Evolutionary conservation across 2,888 invertebrate genomes (phyloP), one percentile per base, ranked within the genome.

Genomic region (Fissipunctia ypsillon): DNA sequence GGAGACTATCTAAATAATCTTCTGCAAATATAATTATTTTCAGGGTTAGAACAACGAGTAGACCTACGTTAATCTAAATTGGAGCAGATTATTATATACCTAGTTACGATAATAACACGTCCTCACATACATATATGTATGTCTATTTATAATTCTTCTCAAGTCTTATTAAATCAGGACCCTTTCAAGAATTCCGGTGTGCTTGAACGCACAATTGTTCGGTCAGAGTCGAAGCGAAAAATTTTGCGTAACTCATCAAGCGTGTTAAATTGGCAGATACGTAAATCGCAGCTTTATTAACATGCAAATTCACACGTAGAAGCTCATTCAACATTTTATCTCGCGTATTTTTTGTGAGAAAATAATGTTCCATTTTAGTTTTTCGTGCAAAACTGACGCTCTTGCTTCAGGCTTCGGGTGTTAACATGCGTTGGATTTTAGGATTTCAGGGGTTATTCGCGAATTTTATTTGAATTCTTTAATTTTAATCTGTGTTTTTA

Each of bases 211-310:
- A 75, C 75, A 72, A 75, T 75, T 70, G 69, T 59, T 69, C 76
- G 63, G 75, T 71, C 68, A 77, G 65, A 72, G 19, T 19, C 6
- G 45, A 63, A 64, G 60, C 66, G 59, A 52, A 69, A 72, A 71
- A 78, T 73, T 72, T 70, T 60, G 73, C 73, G 66, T 72, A 73
- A 50, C 54, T 71, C 45, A 41, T 73, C 61, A 71, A 48, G 61
- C 73, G 73, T 74, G 63, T 70, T 73, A 43, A 72, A 74, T 77
- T 68, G 73, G 31, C 10, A 54, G 12, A 31, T 59, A 72, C 57
- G 56, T 73, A 75, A 68, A 83, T 60, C 63, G 50, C 35, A 28
- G 54, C n/a, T 79, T 68, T 80, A 80, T 83, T 75, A 69, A 80
- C 78, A 83, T 73, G 70, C 59, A 73, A 69, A 73, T 68, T 69